Evolutionary conservation across 2,888 invertebrate genomes (phyloP), one percentile per base, ranked within the genome.

Genomic region (Eustalomyia histrio): DNA sequence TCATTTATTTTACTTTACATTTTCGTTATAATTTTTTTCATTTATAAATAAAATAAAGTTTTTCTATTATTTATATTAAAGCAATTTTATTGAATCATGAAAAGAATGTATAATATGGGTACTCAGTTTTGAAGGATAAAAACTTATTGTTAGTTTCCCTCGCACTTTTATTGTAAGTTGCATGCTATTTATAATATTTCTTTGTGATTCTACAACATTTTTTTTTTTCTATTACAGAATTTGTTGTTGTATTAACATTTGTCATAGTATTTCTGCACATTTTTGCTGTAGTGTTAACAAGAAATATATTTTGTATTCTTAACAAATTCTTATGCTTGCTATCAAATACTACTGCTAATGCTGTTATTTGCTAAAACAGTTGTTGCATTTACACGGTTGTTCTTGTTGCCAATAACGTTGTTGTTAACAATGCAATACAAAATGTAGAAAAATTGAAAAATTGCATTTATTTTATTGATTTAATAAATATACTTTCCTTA

Each of bases 401-500:
- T n/a, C n/a, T n/a, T 47, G 43, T 47, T 47, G 43, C 12, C 43
- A 43, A n/a, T n/a, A 47, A n/a, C n/a, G 12, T 12, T 39, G 43
- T 47, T n/a, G 3, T n/a, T 5, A n/a, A 14, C 14, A 47, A n/a
- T 43, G n/a, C 16, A 6, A 39, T 16, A 24, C 53, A 21, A 43
- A 61, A 14, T 3, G 21, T 16, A 67, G 2, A 4, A 29, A 43
- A 47, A n/a, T 35, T 60, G 16, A 21, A 60, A 53, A 72, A 72
- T 24, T 61, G 16, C 16, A 53, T 71, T 71, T 61, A 61, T 61
- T 61, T 29, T 71, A 61, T 60, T 71, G 71, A 71, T 61, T 71
- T 39, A 52, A 61, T 61, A 52, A 7, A 24, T 35, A 35, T 35
- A 10, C 7, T 35, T 35, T 35, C 35, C 7, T 35, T 35, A 35